phyloP scores from a whole-genome alignment of 2,888 invertebrate species.

The Pimpla rufipes region DNA sequence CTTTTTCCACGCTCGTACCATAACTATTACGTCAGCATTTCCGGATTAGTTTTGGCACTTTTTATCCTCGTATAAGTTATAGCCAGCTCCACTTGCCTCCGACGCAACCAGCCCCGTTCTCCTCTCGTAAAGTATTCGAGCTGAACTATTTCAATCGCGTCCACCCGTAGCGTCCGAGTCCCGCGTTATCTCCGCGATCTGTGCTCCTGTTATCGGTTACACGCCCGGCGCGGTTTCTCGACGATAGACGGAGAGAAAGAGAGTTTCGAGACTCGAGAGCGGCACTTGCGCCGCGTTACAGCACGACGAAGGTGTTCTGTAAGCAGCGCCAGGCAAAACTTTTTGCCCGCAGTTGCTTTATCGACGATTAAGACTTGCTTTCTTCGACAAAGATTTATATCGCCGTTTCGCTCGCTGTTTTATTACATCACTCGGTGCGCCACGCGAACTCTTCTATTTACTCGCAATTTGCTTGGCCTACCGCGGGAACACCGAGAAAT shows the following conservation, averaged over 20 bases:
- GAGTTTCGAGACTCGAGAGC: no score
- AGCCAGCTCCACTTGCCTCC: no score
- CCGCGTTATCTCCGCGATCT: constrained; percentile 9
- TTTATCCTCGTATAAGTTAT: no score
- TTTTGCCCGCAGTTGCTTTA: background rate
- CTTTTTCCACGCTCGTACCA: no score
- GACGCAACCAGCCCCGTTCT: no score
- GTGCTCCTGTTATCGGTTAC: constrained; percentile 36
- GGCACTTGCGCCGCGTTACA: no score
- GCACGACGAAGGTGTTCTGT: no score
- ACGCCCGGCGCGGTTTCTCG: background rate
- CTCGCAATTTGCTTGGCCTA: background rate
- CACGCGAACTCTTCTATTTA: constrained; percentile 21
- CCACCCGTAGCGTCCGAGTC: background rate
- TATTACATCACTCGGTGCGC: constrained; percentile 13
- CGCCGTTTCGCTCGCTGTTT: constrained; percentile 14
- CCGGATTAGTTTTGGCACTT: no score
- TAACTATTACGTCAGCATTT: no score
- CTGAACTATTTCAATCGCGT: background rate
- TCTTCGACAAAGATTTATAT: constrained; percentile 34
- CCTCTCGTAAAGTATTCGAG: no score
- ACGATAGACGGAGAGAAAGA: no score
- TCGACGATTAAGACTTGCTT: constrained; percentile 40
- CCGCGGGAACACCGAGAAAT: constrained; percentile 4
- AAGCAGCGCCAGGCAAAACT: no score